Conservation (phyloP, 2,113 vertebrate species). For the Oreocharis arfaki region DNA sequence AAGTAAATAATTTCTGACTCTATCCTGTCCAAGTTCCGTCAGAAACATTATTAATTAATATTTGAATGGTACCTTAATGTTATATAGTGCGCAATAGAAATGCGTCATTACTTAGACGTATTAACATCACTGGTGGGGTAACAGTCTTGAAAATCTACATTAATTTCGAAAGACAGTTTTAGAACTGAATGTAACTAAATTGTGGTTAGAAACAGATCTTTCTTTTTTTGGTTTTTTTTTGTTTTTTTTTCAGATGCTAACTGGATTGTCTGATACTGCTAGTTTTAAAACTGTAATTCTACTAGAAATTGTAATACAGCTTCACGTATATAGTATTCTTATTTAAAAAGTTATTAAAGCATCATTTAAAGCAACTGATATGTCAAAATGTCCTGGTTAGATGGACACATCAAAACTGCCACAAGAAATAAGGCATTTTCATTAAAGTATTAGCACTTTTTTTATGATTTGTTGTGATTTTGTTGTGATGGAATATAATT, state of each 20-base stretch:
- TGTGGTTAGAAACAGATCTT: not conserved
- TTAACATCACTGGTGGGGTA: not conserved
- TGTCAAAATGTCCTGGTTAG: not conserved
- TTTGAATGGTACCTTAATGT: not conserved
- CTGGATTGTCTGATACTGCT: not conserved
- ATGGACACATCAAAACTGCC: not conserved
- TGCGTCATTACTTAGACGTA: not conserved
- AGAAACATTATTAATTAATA: not conserved
- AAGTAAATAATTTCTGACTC: not conserved
- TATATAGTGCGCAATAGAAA: not conserved
- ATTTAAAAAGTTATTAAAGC: not conserved
- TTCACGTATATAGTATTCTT: not conserved
- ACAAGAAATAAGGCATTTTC: not conserved
- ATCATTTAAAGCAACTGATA: not conserved
- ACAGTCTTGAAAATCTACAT: not conserved
- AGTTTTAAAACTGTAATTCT: not conserved
- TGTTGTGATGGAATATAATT: not conserved
- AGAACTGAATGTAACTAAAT: not conserved
- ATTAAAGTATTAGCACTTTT: not conserved
- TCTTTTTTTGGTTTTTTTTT: not conserved
- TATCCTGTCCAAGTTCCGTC: not conserved
- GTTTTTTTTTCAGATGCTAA: not conserved
- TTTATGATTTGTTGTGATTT: not conserved
- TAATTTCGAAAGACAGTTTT: not conserved
- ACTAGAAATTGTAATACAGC: not conserved